Evolutionary conservation across 2,113 vertebrate genomes (phyloP).

Genomic region (Neogale vison): DNA sequence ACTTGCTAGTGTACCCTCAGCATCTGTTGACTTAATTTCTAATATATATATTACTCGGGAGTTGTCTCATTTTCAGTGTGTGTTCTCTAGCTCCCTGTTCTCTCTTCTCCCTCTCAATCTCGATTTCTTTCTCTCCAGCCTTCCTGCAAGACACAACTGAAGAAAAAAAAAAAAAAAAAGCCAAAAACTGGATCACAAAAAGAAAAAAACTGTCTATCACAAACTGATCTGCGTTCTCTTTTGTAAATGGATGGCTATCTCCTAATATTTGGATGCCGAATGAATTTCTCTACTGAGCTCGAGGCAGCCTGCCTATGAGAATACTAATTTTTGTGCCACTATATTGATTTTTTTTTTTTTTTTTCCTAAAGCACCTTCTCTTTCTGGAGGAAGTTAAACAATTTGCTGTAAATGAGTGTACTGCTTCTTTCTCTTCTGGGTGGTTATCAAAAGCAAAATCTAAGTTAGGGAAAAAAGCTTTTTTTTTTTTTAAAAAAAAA

Average conservation of each 20-base stretch:
- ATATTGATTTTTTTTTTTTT: not conserved
- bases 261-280: not conserved
- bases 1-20: not conserved
- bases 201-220: not conserved
- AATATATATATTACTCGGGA: not conserved
- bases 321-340: slow-evolving; percentile 14
- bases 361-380: not conserved
- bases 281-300: slow-evolving; percentile 51
- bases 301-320: slow-evolving; percentile 44
- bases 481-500: not conserved
- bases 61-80: not conserved
- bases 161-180: not conserved
- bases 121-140: not conserved
- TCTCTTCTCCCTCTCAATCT: not conserved
- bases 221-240: not conserved
- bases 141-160: not conserved
- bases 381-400: slow-evolving; percentile 54
- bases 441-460: slow-evolving; percentile 39
- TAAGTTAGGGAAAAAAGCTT: not conserved
- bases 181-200: not conserved
- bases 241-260: not conserved
- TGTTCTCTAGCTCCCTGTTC: not conserved
- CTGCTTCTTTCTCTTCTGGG: slow-evolving; percentile 3
- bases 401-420: not conserved
- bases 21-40: not conserved